phyloP scores from a whole-genome alignment of 2,113 vertebrate species.

The Elephas maximus region DNA sequence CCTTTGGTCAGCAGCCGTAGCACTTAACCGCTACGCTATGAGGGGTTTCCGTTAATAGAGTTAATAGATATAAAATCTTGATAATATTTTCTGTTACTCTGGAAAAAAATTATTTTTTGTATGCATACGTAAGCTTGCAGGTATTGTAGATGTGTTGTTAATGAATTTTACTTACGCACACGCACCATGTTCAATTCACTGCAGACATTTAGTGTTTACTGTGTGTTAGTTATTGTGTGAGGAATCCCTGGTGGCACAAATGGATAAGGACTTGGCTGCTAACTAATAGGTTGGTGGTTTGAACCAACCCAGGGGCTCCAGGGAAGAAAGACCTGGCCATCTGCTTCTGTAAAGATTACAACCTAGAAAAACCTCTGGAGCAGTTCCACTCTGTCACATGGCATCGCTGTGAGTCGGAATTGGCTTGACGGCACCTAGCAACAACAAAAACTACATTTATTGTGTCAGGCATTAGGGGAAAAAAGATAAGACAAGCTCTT shows the following conservation, averaged over 20 bases:
- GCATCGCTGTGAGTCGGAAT: no score
- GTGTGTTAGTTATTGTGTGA: conserved; percentile 34
- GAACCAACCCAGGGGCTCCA: not conserved
- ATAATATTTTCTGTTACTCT: conserved; percentile 52
- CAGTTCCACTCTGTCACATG: not conserved
- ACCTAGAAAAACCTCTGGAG: no score
- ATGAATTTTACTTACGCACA: conserved; percentile 53
- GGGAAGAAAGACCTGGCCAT: not conserved
- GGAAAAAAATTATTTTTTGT: conserved; percentile 51
- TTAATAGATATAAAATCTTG: conserved; percentile 47
- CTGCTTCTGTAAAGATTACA: not conserved
- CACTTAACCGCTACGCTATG: no score
- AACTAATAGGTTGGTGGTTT: not conserved
- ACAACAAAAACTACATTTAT: not conserved
- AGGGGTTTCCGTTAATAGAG: conserved; percentile 36
- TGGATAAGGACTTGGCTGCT: not conserved
- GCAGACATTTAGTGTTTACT: conserved; percentile 52
- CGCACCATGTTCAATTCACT: conserved; percentile 43
- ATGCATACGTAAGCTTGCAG: not conserved
- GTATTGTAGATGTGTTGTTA: not conserved
- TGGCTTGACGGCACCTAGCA: no score
- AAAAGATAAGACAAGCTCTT: conserved; percentile 6
- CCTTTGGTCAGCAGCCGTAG: no score
- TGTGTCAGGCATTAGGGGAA: conserved; percentile 9
- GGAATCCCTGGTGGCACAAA: not conserved